Evolutionary conservation across 2,888 invertebrate genomes (phyloP).

Genomic region (Cerastis rubricosa): DNA sequence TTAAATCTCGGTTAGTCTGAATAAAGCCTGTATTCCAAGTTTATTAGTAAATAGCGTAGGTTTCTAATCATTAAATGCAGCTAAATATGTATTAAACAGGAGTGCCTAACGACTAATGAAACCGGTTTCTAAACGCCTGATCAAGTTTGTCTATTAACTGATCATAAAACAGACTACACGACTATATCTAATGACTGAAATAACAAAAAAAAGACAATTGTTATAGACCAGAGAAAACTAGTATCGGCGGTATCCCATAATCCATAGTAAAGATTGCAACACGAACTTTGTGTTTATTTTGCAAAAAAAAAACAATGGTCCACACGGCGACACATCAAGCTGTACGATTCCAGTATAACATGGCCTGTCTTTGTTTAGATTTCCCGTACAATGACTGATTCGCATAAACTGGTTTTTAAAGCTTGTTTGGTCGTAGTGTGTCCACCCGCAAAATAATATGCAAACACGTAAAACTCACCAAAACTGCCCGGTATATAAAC

Average conservation of each 20-base stretch:
- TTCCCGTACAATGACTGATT: no score
- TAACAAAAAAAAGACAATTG: background rate
- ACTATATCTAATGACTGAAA: background rate
- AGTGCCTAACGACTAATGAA: background rate
- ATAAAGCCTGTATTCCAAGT: background rate
- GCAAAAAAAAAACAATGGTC: no score
- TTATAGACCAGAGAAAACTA: background rate
- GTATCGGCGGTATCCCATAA: no score
- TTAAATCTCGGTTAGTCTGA: background rate
- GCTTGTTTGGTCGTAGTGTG: no score
- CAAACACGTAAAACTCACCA: conserved; percentile 91
- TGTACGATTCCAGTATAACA: no score
- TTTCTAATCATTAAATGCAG: conserved; percentile 1
- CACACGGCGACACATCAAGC: no score
- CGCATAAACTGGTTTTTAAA: no score
- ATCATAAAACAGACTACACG: background rate
- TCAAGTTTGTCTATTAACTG: background rate
- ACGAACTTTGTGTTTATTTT: no score
- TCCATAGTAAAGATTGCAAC: no score
- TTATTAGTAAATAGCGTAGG: background rate
- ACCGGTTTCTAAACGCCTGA: background rate
- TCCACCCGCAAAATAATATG: background rate
- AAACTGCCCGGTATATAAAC: conserved; percentile 95
- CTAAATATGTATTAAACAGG: background rate
- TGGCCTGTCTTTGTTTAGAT: no score